phyloP scores from a whole-genome alignment of 2,888 invertebrate species.

The Agelastica alni region DNA sequence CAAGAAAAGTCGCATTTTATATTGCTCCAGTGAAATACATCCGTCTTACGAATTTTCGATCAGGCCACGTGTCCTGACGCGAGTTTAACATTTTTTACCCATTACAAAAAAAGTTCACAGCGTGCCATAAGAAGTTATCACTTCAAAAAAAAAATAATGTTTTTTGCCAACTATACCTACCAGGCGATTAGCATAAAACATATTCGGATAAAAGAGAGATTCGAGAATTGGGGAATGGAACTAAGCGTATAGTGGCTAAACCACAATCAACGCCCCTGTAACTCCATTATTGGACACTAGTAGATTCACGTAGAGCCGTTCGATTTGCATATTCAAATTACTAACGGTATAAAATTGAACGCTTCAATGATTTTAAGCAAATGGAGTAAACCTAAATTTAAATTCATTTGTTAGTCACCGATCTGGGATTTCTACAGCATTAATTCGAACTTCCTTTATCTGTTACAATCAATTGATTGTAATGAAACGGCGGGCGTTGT shows the following conservation, averaged over 20 bases:
- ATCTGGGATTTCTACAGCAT: constrained; percentile 1
- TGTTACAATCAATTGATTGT: neutral
- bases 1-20: too few relatives aligned
- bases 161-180: too few relatives aligned
- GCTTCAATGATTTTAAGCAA: constrained; percentile 18
- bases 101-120: too few relatives aligned
- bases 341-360: constrained; percentile 19
- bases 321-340: constrained; percentile 34
- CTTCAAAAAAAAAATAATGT: too few relatives aligned
- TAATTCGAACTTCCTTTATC: constrained; percentile 2
- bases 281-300: constrained; percentile 17
- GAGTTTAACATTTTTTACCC: too few relatives aligned
- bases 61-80: too few relatives aligned
- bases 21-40: too few relatives aligned
- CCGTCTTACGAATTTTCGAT: too few relatives aligned
- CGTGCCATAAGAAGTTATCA: too few relatives aligned
- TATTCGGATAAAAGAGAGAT: neutral
- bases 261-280: constrained; percentile 24
- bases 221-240: neutral
- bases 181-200: too few relatives aligned
- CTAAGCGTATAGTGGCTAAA: constrained; percentile 6
- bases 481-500: too few relatives aligned
- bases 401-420: constrained; percentile 22
- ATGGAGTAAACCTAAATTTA: constrained; percentile 25
- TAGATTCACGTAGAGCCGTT: constrained; percentile 20